A percentile compares a stretch with the other conserved stretches of the same genome.
phyloP scores from a whole-genome alignment of 2,888 invertebrate species.

The Plebejus melissa region DNA sequence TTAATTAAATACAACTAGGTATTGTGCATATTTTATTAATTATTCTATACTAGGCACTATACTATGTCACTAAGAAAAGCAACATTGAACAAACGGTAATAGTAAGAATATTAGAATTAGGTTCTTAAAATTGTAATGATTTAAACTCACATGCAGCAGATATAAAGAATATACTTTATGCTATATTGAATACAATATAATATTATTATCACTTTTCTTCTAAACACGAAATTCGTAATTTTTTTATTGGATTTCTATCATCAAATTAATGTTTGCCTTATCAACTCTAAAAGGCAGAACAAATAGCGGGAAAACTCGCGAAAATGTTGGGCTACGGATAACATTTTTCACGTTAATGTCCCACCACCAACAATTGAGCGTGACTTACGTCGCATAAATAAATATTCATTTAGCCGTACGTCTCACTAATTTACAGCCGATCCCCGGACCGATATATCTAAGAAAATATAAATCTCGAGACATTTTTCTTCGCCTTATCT shows the following conservation, averaged over 20 bases:
- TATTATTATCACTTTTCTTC: not conserved
- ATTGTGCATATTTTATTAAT: not conserved
- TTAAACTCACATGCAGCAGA: too few relatives aligned
- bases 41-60: too few relatives aligned
- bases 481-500: slow-evolving; percentile 78
- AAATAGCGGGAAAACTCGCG: not conserved
- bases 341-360: slow-evolving; percentile 12
- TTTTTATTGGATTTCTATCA: not conserved
- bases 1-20: not conserved
- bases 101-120: too few relatives aligned
- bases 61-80: too few relatives aligned
- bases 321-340: slow-evolving; percentile 7
- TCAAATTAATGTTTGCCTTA: not conserved
- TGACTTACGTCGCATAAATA: slow-evolving; percentile 52
- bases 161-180: too few relatives aligned
- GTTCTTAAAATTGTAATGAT: too few relatives aligned
- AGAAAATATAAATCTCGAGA: slow-evolving; percentile 69
- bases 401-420: slow-evolving; percentile 72
- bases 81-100: too few relatives aligned
- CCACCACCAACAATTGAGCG: not conserved
- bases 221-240: not conserved
- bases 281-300: not conserved
- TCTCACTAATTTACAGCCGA: slow-evolving; percentile 75
- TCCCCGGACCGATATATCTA: slow-evolving; percentile 73
- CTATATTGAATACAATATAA: too few relatives aligned